Percentiles rank a stretch among this genome's conserved stretches.
Conservation (phyloP, 1,140 invertebrate genomes). For the Idris sp. region DNA sequence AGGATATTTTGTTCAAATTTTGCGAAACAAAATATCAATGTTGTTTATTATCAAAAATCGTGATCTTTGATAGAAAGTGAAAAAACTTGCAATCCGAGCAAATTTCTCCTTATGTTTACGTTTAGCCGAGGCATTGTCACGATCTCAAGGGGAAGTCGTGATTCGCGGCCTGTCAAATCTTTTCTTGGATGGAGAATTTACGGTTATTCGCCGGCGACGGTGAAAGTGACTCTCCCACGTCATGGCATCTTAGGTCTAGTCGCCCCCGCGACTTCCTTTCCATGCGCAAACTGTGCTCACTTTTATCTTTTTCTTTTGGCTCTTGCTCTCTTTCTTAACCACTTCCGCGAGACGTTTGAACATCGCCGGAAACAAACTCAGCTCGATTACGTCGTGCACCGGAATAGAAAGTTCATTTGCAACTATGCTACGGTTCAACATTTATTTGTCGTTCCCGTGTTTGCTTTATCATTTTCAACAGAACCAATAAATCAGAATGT, state of each 20-base stretch:
- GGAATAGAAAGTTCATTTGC: conserved; percentile 67
- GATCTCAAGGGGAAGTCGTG: conserved; percentile 46
- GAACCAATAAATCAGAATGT: no score
- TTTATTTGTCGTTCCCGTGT: conserved; percentile 37
- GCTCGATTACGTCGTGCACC: conserved; percentile 63
- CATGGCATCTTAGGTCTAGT: conserved; percentile 71
- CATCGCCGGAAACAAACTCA: conserved; percentile 58
- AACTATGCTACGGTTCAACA: conserved; percentile 55
- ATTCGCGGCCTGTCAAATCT: conserved; percentile 41
- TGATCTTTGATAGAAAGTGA: no score
- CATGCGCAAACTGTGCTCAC: conserved; percentile 41
- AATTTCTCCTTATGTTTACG: no score
- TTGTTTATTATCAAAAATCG: no score
- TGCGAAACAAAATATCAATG: no score
- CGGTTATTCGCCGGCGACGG: conserved; percentile 66
- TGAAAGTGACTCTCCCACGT: conserved; percentile 79
- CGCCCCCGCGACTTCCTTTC: conserved; percentile 53
- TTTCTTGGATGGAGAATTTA: conserved; percentile 67
- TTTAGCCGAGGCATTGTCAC: no score
- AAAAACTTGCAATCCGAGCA: no score
- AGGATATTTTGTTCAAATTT: no score
- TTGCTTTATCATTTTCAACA: conserved; percentile 11
- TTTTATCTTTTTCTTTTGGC: conserved; percentile 32
- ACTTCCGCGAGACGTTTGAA: conserved; percentile 50
- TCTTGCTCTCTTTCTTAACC: conserved; percentile 4